Evolutionary conservation across 2,113 vertebrate species (phyloP).

Genomic region (Promerops cafer): DNA sequence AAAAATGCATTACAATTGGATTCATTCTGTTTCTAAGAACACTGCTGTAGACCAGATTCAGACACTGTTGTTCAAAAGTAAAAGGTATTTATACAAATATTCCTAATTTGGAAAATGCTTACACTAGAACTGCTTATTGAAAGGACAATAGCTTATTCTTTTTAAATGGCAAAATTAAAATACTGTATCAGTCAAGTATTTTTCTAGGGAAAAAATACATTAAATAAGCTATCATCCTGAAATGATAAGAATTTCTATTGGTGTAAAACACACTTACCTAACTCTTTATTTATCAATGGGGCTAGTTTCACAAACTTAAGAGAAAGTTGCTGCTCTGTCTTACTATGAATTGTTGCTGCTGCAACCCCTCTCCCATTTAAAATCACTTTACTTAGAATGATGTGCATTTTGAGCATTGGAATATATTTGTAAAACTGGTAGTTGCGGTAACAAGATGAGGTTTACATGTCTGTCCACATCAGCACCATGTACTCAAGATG

Average conservation of each 20-base stretch:
- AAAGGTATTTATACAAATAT: background rate
- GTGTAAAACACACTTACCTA: conserved; percentile 12
- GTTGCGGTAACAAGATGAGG: conserved; percentile 74
- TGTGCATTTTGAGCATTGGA: conserved; percentile 54
- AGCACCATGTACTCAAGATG: conserved; percentile 78
- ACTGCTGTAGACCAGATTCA: background rate
- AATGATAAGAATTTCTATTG: background rate
- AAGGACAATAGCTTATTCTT: background rate
- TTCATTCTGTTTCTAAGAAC: background rate
- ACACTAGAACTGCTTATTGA: background rate
- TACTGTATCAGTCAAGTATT: background rate
- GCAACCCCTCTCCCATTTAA: conserved; percentile 44
- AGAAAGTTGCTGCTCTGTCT: conserved; percentile 5
- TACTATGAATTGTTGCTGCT: background rate
- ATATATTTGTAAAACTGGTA: conserved; percentile 77
- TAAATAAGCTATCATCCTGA: background rate
- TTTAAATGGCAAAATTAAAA: background rate
- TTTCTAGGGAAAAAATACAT: background rate
- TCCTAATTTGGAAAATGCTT: background rate
- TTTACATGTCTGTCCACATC: conserved; percentile 80
- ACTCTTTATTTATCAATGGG: background rate
- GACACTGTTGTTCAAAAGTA: background rate
- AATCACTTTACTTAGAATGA: conserved; percentile 61
- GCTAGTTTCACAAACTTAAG: background rate
- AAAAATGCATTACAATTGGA: background rate